Evolutionary conservation across 2,113 vertebrate genomes (phyloP).

Genomic region (Heptranchias perlo): DNA sequence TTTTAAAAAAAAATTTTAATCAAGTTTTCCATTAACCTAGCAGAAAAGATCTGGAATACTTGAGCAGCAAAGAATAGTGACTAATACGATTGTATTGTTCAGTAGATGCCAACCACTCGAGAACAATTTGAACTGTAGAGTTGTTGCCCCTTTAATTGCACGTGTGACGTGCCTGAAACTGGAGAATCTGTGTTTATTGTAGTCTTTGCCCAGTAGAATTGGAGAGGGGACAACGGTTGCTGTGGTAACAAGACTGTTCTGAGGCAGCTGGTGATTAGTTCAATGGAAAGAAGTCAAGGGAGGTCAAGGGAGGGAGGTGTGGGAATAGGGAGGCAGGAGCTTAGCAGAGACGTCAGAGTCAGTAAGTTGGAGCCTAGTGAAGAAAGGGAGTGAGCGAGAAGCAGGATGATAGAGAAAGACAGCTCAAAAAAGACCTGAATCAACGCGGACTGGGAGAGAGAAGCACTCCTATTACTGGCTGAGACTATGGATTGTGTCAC

Average conservation of each 20-base stretch:
- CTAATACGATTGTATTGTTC: background rate
- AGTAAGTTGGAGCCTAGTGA: background rate
- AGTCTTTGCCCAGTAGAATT: background rate
- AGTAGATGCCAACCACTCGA: background rate
- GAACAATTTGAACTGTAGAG: background rate
- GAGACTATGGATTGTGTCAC: background rate
- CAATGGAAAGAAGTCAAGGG: slow-evolving; percentile 13
- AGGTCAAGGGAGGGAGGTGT: slow-evolving; percentile 35
- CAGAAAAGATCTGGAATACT: background rate
- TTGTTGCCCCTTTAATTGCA: slow-evolving; percentile 23
- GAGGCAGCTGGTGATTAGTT: slow-evolving; percentile 35
- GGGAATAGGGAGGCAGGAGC: background rate
- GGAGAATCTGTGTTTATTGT: slow-evolving; percentile 27
- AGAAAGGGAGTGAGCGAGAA: background rate
- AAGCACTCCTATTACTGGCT: background rate
- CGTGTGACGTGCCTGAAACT: slow-evolving; percentile 21
- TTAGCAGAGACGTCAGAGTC: slow-evolving; percentile 9
- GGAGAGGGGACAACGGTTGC: slow-evolving; percentile 33
- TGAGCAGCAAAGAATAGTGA: background rate
- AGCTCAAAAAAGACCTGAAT: background rate
- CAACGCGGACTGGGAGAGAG: background rate
- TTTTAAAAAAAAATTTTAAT: background rate
- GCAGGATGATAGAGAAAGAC: slow-evolving; percentile 11
- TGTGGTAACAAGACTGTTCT: background rate
- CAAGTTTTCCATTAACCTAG: background rate